Percentiles rank a stretch among this genome's conserved stretches.
Conservation (phyloP, 1,140 invertebrate genomes). For the Gonioctena quinquepunctata region DNA sequence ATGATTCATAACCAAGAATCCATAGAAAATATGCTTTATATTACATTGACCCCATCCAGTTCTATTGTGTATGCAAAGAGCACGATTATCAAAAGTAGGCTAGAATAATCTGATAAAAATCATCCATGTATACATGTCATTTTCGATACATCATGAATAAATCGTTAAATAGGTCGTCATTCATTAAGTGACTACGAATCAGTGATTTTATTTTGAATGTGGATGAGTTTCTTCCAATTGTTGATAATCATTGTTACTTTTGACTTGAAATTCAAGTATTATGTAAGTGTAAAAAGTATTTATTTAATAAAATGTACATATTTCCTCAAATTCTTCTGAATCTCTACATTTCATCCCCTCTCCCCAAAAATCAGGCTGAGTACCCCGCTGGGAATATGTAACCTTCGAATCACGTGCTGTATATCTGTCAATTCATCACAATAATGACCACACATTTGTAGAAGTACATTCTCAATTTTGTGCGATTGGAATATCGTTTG, state of each 20-base stretch:
- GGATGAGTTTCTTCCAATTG: background rate
- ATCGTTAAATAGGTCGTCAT: background rate
- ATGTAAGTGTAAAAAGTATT: constrained; percentile 21
- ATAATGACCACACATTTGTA: no score
- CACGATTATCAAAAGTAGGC: background rate
- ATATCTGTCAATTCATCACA: no score
- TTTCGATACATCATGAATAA: background rate
- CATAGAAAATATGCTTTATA: no score
- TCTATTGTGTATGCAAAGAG: background rate
- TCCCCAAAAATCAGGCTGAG: no score
- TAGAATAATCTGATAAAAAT: constrained; percentile 1
- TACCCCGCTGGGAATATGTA: no score
- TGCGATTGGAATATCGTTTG: no score
- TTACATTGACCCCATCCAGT: no score
- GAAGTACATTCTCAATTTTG: no score
- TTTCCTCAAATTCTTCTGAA: no score
- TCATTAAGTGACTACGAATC: background rate
- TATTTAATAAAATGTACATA: constrained; percentile 26
- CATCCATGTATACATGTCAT: constrained; percentile 20
- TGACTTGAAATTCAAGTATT: background rate
- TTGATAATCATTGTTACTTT: constrained; percentile 19
- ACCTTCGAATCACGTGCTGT: no score
- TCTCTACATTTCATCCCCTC: no score
- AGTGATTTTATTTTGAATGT: background rate
- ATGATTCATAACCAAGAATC: no score